Conservation (phyloP, 2,888 invertebrate species). For the Muschampia plurimacula region DNA sequence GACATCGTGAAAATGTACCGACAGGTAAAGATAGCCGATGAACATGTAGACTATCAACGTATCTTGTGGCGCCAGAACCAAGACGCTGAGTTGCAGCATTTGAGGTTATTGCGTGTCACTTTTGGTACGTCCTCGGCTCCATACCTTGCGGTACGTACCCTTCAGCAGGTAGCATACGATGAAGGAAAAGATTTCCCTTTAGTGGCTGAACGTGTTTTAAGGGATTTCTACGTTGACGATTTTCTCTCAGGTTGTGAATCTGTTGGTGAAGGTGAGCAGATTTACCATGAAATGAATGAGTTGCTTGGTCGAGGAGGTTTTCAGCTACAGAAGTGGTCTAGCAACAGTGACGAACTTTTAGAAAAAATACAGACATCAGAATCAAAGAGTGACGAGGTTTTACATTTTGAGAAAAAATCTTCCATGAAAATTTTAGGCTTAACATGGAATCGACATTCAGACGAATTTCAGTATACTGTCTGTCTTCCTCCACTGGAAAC, state of each 20-base stretch:
- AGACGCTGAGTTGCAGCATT: slow-evolving; percentile 38
- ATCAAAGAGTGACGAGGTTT: neutral
- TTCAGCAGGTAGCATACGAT: slow-evolving; percentile 41
- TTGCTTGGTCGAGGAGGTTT: slow-evolving; percentile 45
- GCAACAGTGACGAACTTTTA: slow-evolving; percentile 33
- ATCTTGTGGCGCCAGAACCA: slow-evolving; percentile 40
- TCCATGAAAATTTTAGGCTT: slow-evolving; percentile 45
- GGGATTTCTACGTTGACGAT: slow-evolving; percentile 45
- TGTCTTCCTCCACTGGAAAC: slow-evolving; percentile 29
- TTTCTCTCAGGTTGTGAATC: slow-evolving; percentile 43
- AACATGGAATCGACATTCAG: slow-evolving; percentile 43
- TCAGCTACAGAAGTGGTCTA: slow-evolving; percentile 42
- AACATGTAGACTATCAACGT: slow-evolving; percentile 45
- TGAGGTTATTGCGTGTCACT: slow-evolving; percentile 45
- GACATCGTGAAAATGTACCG: slow-evolving; percentile 53
- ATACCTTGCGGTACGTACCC: slow-evolving; percentile 38
- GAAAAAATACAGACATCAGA: slow-evolving; percentile 4
- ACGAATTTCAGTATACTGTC: slow-evolving; percentile 45
- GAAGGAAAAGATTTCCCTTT: slow-evolving; percentile 40
- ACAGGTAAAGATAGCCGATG: slow-evolving; percentile 44
- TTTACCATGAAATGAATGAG: slow-evolving; percentile 43
- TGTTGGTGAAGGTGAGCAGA: slow-evolving; percentile 37
- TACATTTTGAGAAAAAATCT: slow-evolving; percentile 40
- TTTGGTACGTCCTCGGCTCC: slow-evolving; percentile 45
- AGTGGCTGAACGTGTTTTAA: slow-evolving; percentile 32